Conservation (phyloP, 2,888 invertebrate genomes). For the Xestoiulus laeticollis region DNA sequence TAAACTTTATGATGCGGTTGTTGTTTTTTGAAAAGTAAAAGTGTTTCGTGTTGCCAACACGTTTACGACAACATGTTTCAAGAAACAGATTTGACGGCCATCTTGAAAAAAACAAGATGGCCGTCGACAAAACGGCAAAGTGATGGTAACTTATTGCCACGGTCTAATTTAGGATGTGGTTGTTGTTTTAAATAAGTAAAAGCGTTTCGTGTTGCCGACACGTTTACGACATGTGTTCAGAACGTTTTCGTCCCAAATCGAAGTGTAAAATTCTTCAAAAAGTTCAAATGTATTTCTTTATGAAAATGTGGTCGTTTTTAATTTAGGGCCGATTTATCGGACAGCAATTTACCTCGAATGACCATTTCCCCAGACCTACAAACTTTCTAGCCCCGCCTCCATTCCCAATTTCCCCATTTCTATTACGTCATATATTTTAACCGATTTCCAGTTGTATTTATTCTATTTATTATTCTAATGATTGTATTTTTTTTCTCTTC, state of each 20-base stretch:
- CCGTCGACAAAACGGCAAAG: background rate
- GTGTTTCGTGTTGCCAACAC: background rate
- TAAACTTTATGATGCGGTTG: background rate
- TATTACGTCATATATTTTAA: constrained; percentile 47
- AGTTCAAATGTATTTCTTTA: background rate
- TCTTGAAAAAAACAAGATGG: background rate
- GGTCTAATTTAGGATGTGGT: background rate
- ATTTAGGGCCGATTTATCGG: background rate
- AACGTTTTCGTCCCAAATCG: background rate
- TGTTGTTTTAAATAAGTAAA: background rate
- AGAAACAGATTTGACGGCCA: background rate
- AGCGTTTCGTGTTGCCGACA: background rate
- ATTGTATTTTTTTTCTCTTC: constrained; percentile 47
- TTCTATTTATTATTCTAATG: constrained; percentile 47
- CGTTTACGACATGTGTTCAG: background rate
- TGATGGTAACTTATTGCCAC: background rate
- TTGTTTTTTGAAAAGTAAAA: background rate
- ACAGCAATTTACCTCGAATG: background rate
- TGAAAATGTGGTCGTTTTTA: background rate
- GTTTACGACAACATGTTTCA: background rate
- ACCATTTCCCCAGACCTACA: background rate
- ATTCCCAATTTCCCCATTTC: background rate
- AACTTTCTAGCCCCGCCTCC: constrained; percentile 36
- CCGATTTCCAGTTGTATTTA: constrained; percentile 49
- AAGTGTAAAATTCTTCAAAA: background rate